Evolutionary conservation across 2,113 vertebrate species (phyloP).

Genomic region (Lathamus discolor): DNA sequence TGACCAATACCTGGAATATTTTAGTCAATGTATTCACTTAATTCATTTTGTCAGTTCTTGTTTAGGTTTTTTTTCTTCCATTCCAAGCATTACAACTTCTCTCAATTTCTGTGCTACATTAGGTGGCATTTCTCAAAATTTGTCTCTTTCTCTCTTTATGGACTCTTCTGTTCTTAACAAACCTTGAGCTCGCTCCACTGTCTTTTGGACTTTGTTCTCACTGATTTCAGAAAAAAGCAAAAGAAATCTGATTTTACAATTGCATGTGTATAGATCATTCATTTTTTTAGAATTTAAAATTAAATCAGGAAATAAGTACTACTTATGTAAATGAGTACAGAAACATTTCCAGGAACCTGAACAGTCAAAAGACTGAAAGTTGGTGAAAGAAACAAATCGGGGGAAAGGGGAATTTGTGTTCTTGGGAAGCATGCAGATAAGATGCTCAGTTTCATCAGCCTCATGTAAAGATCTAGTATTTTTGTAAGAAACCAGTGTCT

Average conservation of each 20-base stretch:
- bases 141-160: background rate
- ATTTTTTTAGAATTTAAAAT: background rate
- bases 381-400: background rate
- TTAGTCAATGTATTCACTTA: background rate
- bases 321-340: background rate
- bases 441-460: background rate
- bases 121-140: background rate
- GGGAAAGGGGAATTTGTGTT: background rate
- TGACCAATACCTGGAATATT: background rate
- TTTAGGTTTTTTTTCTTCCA: background rate
- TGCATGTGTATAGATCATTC: background rate
- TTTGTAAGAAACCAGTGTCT: constrained; percentile 7
- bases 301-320: background rate
- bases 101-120: background rate
- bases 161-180: background rate
- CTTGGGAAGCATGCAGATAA: constrained; percentile 11
- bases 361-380: background rate
- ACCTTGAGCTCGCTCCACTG: background rate
- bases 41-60: background rate
- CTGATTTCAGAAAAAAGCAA: background rate
- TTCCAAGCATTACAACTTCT: background rate
- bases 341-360: background rate
- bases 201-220: background rate
- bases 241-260: background rate
- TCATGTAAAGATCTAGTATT: background rate